Evolutionary conservation across 37 sponge, comb jelly and placozoan species (phyloP).

Genomic region (Ephydatia muelleri): DNA sequence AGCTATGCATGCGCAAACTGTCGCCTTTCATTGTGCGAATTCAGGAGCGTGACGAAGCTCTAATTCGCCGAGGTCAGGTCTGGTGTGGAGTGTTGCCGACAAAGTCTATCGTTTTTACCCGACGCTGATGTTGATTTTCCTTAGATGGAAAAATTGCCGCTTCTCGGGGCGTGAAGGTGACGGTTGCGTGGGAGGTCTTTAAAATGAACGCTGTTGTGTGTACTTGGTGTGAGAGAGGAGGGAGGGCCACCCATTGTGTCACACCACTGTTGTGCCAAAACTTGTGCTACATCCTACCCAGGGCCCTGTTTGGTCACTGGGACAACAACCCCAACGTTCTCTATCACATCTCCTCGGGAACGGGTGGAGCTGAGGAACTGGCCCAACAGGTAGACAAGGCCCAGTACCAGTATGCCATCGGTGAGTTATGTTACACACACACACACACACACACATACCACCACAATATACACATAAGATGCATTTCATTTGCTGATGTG

Average conservation of each 20-base stretch:
- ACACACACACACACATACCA: neutral
- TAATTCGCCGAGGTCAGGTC: neutral
- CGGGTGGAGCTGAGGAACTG: slow-evolving; percentile 74
- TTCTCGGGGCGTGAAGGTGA: neutral
- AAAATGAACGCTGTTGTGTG: no score
- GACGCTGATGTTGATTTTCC: neutral
- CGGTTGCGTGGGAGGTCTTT: no score
- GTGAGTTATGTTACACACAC: slow-evolving; percentile 48
- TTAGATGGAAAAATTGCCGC: neutral
- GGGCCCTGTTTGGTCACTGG: slow-evolving; percentile 78
- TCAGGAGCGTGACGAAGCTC: neutral
- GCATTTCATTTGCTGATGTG: no score
- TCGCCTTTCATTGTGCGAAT: neutral
- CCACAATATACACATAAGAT: no score
- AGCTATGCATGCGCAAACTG: neutral
- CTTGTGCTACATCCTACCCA: neutral
- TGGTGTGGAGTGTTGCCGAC: neutral
- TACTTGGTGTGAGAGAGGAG: neutral
- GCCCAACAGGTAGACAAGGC: slow-evolving; percentile 44
- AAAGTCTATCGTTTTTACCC: no score
- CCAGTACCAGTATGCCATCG: slow-evolving; percentile 69
- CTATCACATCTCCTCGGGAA: slow-evolving; percentile 30
- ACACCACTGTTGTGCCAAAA: no score
- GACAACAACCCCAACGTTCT: slow-evolving; percentile 72
- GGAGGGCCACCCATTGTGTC: neutral